These are phyloP conservation scores for Dryocosmus kuriphilus DNA, from an alignment of 2,888 invertebrate species.

Conservation along the genomic window DNA sequence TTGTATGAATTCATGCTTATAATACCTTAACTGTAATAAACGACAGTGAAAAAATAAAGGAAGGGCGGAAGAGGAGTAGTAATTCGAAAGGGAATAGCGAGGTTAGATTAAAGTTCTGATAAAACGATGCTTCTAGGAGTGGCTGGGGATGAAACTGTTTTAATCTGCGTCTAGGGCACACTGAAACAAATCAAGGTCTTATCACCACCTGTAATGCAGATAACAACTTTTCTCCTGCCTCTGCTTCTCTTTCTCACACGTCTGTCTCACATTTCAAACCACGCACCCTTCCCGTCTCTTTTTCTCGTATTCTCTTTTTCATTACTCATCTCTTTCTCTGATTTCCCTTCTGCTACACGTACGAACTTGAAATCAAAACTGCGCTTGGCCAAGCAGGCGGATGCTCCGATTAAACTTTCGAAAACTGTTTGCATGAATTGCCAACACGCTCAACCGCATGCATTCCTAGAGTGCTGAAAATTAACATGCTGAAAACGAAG, in stretches of 20 bases:
- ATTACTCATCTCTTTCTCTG: slow-evolving; percentile 49
- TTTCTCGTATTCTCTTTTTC: slow-evolving; percentile 50
- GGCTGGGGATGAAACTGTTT: slow-evolving; percentile 68
- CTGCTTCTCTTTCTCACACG: slow-evolving; percentile 54
- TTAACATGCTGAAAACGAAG: slow-evolving; percentile 48
- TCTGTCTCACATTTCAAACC: slow-evolving; percentile 47
- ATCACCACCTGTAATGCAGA: slow-evolving; percentile 73
- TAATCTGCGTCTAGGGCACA: slow-evolving; percentile 69
- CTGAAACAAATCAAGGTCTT: slow-evolving; percentile 75
- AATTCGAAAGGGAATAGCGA: slow-evolving; percentile 48
- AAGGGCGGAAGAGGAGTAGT: neutral
- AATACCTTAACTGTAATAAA: slow-evolving; percentile 17
- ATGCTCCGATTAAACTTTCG: slow-evolving; percentile 76
- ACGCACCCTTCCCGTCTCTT: slow-evolving; percentile 45
- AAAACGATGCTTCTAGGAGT: slow-evolving; percentile 66
- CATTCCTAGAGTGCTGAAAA: slow-evolving; percentile 55
- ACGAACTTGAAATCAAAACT: slow-evolving; percentile 64
- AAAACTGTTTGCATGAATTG: slow-evolving; percentile 76
- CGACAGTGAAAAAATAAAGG: neutral
- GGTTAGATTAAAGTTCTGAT: slow-evolving; percentile 72
- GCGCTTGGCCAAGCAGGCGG: slow-evolving; percentile 65
- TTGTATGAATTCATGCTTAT: no score
- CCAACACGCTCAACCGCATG: slow-evolving; percentile 56
- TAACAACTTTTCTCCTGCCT: slow-evolving; percentile 74
- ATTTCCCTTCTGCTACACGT: slow-evolving; percentile 52